Evolutionary conservation across 2,888 invertebrate species (phyloP).

Genomic region (Lithodes maja): DNA sequence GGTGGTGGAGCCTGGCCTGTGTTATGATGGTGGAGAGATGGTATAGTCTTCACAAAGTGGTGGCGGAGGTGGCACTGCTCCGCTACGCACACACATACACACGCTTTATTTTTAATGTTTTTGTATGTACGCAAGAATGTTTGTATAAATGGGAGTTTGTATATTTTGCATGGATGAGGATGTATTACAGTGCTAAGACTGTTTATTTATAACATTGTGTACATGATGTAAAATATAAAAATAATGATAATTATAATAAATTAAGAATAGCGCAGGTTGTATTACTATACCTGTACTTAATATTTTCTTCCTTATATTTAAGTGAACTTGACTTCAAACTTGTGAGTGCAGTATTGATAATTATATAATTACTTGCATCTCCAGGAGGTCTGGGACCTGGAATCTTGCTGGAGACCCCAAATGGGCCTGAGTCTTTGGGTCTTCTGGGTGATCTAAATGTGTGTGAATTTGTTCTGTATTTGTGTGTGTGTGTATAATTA

Average conservation of each 20-base stretch:
- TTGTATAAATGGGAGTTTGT: conserved; percentile 60
- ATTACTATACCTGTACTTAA: background rate
- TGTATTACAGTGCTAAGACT: conserved; percentile 63
- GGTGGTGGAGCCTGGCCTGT: background rate
- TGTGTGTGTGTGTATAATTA: too few relatives aligned
- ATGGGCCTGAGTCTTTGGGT: too few relatives aligned
- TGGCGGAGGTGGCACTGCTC: background rate
- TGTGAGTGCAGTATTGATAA: too few relatives aligned
- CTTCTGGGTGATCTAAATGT: too few relatives aligned
- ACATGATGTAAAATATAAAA: conserved; percentile 64
- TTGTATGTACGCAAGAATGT: conserved; percentile 53
- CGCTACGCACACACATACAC: background rate
- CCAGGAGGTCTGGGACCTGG: too few relatives aligned
- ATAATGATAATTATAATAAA: conserved; percentile 52
- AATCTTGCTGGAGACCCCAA: too few relatives aligned
- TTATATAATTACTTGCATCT: too few relatives aligned
- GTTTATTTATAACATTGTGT: conserved; percentile 67
- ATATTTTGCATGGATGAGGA: conserved; percentile 55
- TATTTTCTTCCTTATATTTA: too few relatives aligned
- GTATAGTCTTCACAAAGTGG: conserved; percentile 6
- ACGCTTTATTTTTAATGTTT: conserved; percentile 16
- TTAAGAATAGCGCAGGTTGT: conserved; percentile 47
- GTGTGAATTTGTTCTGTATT: too few relatives aligned
- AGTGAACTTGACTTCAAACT: too few relatives aligned
- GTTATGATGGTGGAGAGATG: background rate